phyloP scores from a whole-genome alignment of 2,797 vertebrate species.

The Gadopsis bispinosus region DNA sequence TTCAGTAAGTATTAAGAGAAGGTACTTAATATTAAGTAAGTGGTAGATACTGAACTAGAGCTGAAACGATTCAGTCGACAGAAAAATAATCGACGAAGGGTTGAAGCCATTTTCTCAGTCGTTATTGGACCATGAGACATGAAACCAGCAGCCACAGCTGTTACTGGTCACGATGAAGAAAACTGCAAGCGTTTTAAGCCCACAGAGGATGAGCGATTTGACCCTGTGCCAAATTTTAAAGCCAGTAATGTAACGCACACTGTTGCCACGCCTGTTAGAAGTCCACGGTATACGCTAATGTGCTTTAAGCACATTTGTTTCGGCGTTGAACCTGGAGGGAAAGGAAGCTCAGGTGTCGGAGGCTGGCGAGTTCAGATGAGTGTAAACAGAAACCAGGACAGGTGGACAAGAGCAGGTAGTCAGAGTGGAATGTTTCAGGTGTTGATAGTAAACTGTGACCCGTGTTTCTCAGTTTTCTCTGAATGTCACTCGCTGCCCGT shows the following conservation, averaged over 20 bases:
- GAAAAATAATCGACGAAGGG: not conserved
- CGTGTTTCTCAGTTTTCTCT: not conserved
- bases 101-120: not conserved
- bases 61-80: not conserved
- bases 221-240: not conserved
- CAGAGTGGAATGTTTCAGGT: not conserved
- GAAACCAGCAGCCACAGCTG: too few species aligned
- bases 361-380: not conserved
- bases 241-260: not conserved
- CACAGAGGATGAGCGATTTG: not conserved
- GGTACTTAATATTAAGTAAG: not conserved
- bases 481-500: not conserved
- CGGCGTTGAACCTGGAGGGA: not conserved
- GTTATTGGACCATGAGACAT: too few species aligned
- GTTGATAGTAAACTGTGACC: constrained; percentile 39
- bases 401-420: constrained; percentile 4
- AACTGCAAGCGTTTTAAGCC: not conserved
- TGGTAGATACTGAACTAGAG: not conserved
- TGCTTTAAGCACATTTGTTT: not conserved
- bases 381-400: constrained; percentile 23
- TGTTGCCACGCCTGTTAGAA: not conserved
- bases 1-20: not conserved
- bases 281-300: not conserved
- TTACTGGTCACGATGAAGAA: not conserved
- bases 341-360: not conserved